phyloP scores from a whole-genome alignment of 2,888 invertebrate species.

The Ypsolopha sequella region DNA sequence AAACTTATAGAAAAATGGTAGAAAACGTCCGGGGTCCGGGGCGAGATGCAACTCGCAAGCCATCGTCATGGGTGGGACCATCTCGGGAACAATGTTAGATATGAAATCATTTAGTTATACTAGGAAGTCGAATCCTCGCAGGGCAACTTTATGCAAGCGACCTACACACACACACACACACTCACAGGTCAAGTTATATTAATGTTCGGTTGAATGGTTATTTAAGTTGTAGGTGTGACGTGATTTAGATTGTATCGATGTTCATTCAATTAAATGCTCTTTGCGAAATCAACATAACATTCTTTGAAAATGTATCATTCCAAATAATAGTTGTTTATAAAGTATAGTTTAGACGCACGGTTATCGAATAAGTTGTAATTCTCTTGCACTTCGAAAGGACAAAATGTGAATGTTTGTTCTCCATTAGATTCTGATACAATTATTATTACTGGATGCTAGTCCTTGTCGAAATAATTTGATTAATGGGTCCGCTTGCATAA shows the following conservation, averaged over 20 bases:
- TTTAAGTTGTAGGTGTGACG: not conserved
- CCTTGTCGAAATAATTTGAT: not conserved
- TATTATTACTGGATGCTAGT: not conserved
- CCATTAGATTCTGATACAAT: no score
- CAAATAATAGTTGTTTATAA: constrained; percentile 52
- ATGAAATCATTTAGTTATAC: constrained; percentile 57
- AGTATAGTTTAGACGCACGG: constrained; percentile 60
- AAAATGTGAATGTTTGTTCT: no score
- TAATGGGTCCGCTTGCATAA: not conserved
- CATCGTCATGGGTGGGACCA: constrained; percentile 72
- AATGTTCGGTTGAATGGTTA: not conserved
- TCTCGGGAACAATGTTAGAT: constrained; percentile 68
- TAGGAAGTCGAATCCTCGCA: constrained; percentile 42
- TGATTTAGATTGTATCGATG: not conserved
- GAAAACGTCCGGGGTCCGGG: not conserved
- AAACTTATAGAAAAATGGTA: constrained; percentile 25
- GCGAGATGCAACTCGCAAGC: constrained; percentile 42
- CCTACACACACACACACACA: not conserved
- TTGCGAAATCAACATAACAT: constrained; percentile 45
- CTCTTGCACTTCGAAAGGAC: not conserved
- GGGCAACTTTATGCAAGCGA: constrained; percentile 41
- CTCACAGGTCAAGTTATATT: not conserved
- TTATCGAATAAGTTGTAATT: constrained; percentile 38
- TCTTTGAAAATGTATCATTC: constrained; percentile 67
- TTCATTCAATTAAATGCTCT: constrained; percentile 1